A percentile compares a stretch with the other conserved stretches of the same genome.
These are phyloP conservation scores for Sebastes miniatus DNA, from an alignment of 2,797 vertebrate genomes.

Conservation along the genomic window DNA sequence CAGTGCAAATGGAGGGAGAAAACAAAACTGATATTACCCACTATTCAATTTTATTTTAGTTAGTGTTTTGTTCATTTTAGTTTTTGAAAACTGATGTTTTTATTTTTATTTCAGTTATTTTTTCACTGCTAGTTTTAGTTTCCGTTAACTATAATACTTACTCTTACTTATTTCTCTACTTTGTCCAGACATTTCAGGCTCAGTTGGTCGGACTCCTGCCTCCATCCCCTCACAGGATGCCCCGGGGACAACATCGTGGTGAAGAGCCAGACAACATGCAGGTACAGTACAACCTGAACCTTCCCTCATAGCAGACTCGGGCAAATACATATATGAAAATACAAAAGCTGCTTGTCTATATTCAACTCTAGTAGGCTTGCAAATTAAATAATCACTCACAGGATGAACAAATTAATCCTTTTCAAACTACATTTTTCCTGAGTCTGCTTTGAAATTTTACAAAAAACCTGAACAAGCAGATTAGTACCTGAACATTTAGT, in stretches of 20 bases:
- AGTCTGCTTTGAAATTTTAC: background rate
- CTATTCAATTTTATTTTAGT: background rate
- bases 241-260: conserved; percentile 81
- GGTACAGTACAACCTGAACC: conserved; percentile 56
- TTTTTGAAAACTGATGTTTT: background rate
- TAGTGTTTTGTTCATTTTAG: background rate
- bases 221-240: conserved; percentile 83
- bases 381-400: background rate
- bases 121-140: background rate
- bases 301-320: background rate
- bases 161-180: background rate
- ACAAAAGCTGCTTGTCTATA: background rate
- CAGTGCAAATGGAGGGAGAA: background rate
- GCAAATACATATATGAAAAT: background rate
- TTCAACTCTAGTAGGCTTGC: background rate
- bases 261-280: conserved; percentile 86
- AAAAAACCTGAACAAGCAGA: background rate
- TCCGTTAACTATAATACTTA: background rate
- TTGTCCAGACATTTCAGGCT: conserved; percentile 69
- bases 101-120: background rate
- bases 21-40: too few species aligned
- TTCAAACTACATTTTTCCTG: background rate
- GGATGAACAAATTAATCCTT: background rate
- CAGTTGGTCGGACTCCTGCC: conserved; percentile 77
- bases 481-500: background rate